Base-by-base conservation (phyloP, 2,113 vertebrate genomes). In the Axis porcinus region DNA sequence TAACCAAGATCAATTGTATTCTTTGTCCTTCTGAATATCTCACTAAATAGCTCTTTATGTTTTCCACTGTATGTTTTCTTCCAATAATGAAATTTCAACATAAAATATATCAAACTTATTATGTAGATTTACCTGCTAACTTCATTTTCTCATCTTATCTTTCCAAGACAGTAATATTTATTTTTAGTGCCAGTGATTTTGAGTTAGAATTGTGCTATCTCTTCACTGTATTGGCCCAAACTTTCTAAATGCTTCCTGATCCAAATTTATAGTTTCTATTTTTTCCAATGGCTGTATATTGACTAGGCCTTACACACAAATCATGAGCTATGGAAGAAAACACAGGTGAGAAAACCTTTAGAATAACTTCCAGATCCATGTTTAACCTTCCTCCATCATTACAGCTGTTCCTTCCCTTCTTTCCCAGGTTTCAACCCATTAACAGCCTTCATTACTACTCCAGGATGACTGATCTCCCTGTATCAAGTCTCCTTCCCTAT, bases 81-180 rank as follows among this genome's bases (percentile, higher is more conserved):
- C 33, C 4, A 27, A 86, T 79, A 95, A 78, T 88, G 12, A 81
- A 96, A 89, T 95, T 79, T 95, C 9, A 74, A 40, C 43, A 76
- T 95, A 76, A 89, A 92, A 58, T 86, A 40, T 57, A 87, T 81
- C 45, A 89, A 96, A 25, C 28, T 84, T 62, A 81, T 88, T 93
- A 23, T 60, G 16, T 40, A 60, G 19, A 28, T 76, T 94, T 30
- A 43, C 36, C 52, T 81, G 15, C 47, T 19, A 74, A 47, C 7
- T 45, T 86, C 47, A 54, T 76, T 91, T 55, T 96, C 50, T 91
- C 52, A 36, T 28, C 6, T 10, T 1, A 1, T 57, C 3, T 60
- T 62, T 47, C 60, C 12, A 45, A 43, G 60, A 67, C 62, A 86
- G 40, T 58, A 82, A 43, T 97, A 55, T 40, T 92, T 92, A 52